Percentiles rank a stretch among this genome's conserved stretches.
phyloP scores from a whole-genome alignment of 1,140 invertebrate genomes.

The Riptortus pedestris region DNA sequence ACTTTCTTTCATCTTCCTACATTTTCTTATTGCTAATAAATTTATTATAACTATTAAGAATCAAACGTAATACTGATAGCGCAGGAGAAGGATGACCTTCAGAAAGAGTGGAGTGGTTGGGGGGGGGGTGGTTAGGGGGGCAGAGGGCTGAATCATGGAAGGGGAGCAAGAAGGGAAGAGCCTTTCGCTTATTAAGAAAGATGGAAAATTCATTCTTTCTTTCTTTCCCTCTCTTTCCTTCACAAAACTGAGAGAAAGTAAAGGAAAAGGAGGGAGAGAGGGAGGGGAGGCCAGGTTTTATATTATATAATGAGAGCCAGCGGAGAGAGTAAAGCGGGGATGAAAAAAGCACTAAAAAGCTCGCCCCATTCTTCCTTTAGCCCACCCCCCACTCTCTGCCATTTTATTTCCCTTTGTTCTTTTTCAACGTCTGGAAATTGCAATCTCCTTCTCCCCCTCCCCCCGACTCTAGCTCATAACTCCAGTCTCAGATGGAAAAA shows the following conservation, averaged over 20 bases:
- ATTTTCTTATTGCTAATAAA: too few species aligned
- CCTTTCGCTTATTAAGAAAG: slow-evolving; percentile 27
- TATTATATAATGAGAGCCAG: slow-evolving; percentile 27
- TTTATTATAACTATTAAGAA: too few species aligned
- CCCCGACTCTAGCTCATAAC: not conserved
- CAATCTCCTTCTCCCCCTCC: slow-evolving; percentile 20
- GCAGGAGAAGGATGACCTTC: too few species aligned
- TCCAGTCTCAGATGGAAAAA: slow-evolving; percentile 16
- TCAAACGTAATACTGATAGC: too few species aligned
- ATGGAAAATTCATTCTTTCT: slow-evolving; percentile 21
- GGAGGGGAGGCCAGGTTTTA: slow-evolving; percentile 25
- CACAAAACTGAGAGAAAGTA: not conserved
- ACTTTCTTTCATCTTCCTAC: too few species aligned
- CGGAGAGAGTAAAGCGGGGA: not conserved
- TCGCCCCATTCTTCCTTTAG: too few species aligned
- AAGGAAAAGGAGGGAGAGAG: not conserved
- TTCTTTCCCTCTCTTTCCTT: not conserved
- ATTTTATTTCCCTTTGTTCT: slow-evolving; percentile 32
- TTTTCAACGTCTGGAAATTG: slow-evolving; percentile 31
- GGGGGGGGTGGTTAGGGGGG: slow-evolving; percentile 2
- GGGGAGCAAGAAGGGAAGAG: not conserved
- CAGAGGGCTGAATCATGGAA: not conserved
- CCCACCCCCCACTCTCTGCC: slow-evolving; percentile 16
- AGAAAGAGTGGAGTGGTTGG: not conserved
- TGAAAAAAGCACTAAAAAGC: slow-evolving; percentile 30